Evolutionary conservation across 2,113 vertebrate species (phyloP), one percentile per base, ranked within the genome.

Genomic region (Tragelaphus buxtoni): DNA sequence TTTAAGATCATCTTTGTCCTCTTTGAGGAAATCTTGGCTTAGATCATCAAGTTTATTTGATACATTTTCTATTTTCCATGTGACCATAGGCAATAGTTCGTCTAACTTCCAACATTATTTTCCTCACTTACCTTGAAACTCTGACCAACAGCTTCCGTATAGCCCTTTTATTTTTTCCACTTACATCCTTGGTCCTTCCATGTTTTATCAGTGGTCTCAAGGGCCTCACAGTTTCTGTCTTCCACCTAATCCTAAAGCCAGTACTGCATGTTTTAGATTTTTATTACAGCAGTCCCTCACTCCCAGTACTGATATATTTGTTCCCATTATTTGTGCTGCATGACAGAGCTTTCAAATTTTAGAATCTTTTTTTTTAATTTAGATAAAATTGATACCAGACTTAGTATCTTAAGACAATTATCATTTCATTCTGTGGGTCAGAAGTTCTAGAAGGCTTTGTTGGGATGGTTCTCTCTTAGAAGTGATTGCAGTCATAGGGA

Each of bases 1-100:
- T 96, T 94, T 39, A 55, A 88, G 51, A 55, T 53, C 17, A 76
- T 53, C 53, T 95, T 95, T 92, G 12, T 92, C 6, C 47, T 95
- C 4, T 90, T 91, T 90, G 55, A 79, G 47, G 45, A 96, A 86
- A 88, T 91, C 35, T 69, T 60, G 24, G 22, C 13, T 79, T 82
- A 88, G 80, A 80, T 91, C 39, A 51, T 79, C 22, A 20, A 49
- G 26, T 92, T 91, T 93, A 90, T 69, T 83, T n/a, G 47, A n/a
- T 76, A 56, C 3, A 56, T 24, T 82, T 93, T 93, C 72, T 96
- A 1, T 85, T 81, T 60, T 90, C 20, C 35, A n/a, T 82, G 7
- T 92, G 81, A 95, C 20, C 47, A 60, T 14, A 83, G 28, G 11
- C 53, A 17, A 91, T 55, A 80, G 2, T 88, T 86, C 49, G 93